A percentile compares a stretch with the other conserved stretches of the same genome.
phyloP scores from a whole-genome alignment of 2,888 invertebrate species.

The Galerucella calmariensis region DNA sequence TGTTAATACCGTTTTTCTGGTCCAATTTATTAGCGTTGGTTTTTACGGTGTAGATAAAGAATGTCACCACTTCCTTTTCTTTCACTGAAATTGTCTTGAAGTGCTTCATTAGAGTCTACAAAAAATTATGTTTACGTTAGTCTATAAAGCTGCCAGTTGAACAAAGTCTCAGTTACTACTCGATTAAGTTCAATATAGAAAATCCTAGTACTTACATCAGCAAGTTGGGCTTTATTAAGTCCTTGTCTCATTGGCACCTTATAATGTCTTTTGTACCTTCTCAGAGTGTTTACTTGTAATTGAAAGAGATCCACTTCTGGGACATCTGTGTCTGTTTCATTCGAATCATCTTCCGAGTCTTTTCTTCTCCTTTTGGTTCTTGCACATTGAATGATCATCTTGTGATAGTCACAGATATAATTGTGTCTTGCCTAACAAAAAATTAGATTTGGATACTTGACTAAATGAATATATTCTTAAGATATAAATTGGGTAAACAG shows the following conservation, averaged over 20 bases:
- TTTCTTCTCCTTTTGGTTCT: slow-evolving; percentile 90
- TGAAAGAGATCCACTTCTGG: slow-evolving; percentile 95
- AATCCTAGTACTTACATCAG: slow-evolving; percentile 79
- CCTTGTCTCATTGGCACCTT: slow-evolving; percentile 93
- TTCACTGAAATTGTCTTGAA: slow-evolving; percentile 94
- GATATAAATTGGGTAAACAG: background rate
- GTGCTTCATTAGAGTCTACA: slow-evolving; percentile 92
- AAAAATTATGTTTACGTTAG: slow-evolving; percentile 53
- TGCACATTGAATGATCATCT: slow-evolving; percentile 95
- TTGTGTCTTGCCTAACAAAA: slow-evolving; percentile 84
- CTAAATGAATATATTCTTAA: background rate
- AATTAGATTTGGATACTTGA: too few species aligned
- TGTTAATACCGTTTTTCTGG: slow-evolving; percentile 81
- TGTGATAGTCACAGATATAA: slow-evolving; percentile 97
- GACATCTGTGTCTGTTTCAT: slow-evolving; percentile 90
- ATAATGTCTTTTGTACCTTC: slow-evolving; percentile 93
- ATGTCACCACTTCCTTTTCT: slow-evolving; percentile 94
- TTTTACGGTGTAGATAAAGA: slow-evolving; percentile 96
- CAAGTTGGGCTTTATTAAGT: slow-evolving; percentile 93
- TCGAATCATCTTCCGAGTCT: slow-evolving; percentile 94
- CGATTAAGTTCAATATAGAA: too few species aligned
- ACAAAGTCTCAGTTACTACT: too few species aligned
- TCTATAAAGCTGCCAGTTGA: background rate
- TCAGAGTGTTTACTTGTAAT: slow-evolving; percentile 92
- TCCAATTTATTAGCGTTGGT: slow-evolving; percentile 90